A percentile compares a stretch with the other conserved stretches of the same genome.
Evolutionary conservation across 2,113 vertebrate genomes (phyloP).

Genomic region (Phodopus roborovskii): DNA sequence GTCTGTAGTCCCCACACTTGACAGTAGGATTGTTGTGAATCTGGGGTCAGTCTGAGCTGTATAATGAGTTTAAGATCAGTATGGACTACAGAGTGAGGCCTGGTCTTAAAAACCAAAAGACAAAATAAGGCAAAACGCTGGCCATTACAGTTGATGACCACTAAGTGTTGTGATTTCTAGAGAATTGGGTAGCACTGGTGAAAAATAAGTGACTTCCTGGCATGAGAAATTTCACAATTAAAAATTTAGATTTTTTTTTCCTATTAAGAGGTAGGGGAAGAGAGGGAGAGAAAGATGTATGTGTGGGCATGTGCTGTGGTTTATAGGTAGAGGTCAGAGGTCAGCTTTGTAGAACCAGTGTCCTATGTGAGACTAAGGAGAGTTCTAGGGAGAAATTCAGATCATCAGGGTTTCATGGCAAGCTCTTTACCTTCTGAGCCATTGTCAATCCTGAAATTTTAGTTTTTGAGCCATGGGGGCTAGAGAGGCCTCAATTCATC

Average conservation of each 20-base stretch:
- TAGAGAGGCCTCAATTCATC: background rate
- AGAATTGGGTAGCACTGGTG: background rate
- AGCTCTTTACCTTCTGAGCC: background rate
- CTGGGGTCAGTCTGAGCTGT: background rate
- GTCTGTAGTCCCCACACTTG: background rate
- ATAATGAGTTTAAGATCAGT: too few species aligned
- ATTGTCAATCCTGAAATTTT: background rate
- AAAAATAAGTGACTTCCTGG: background rate
- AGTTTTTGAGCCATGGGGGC: background rate
- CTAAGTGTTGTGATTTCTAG: background rate
- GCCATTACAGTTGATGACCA: background rate
- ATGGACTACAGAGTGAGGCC: background rate
- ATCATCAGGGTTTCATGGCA: too few species aligned
- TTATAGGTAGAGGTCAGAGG: background rate
- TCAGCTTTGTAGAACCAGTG: background rate
- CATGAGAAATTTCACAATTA: constrained; percentile 37
- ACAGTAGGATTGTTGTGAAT: background rate
- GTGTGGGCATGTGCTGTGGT: background rate
- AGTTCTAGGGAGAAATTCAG: background rate
- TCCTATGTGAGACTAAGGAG: background rate
- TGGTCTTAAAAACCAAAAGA: background rate
- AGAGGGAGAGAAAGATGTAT: background rate
- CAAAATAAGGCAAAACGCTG: background rate
- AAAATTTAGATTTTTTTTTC: constrained; percentile 19
- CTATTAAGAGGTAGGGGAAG: background rate